Percentiles rank a stretch among this genome's conserved stretches.
These are phyloP conservation scores for Chrysemys picta DNA, from an alignment of 2,113 vertebrate genomes.

Conservation along the genomic window DNA sequence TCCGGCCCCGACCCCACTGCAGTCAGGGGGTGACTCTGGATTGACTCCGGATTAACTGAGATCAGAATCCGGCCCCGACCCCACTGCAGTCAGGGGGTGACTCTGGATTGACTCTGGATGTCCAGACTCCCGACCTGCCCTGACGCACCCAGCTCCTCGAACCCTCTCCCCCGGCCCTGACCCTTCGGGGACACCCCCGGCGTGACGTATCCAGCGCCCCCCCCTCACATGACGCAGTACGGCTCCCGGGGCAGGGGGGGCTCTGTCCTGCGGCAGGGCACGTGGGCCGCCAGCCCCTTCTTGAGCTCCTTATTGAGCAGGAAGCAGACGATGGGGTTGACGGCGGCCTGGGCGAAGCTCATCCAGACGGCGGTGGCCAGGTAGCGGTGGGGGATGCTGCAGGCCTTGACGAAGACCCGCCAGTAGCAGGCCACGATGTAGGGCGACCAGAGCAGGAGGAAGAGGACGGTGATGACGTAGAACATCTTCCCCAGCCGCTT, in stretches of 20 bases:
- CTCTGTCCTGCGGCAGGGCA: conserved; percentile 83
- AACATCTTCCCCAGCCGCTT: conserved; percentile 97
- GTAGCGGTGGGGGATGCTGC: conserved; percentile 89
- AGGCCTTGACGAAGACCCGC: conserved; percentile 89
- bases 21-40: too few relatives aligned
- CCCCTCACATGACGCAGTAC: background rate
- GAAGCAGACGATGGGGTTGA: conserved; percentile 95
- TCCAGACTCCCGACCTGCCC: too few relatives aligned
- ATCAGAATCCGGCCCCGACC: too few relatives aligned
- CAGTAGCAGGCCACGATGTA: conserved; percentile 94
- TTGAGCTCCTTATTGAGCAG: conserved; percentile 94
- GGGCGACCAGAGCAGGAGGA: conserved; percentile 93
- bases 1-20: too few relatives aligned
- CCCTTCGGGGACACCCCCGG: too few relatives aligned
- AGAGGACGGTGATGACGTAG: conserved; percentile 94
- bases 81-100: too few relatives aligned
- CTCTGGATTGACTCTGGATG: too few relatives aligned
- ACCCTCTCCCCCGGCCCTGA: too few relatives aligned
- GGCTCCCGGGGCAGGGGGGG: background rate
- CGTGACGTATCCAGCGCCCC: too few relatives aligned
- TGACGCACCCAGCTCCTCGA: too few relatives aligned
- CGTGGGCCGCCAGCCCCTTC: conserved; percentile 86
- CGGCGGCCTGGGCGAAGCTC: conserved; percentile 94
- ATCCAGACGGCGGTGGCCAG: conserved; percentile 94
- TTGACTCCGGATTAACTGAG: too few relatives aligned